Base-by-base conservation (phyloP, 1,140 invertebrate genomes). In the Trichomalopsis sarcophagae region DNA sequence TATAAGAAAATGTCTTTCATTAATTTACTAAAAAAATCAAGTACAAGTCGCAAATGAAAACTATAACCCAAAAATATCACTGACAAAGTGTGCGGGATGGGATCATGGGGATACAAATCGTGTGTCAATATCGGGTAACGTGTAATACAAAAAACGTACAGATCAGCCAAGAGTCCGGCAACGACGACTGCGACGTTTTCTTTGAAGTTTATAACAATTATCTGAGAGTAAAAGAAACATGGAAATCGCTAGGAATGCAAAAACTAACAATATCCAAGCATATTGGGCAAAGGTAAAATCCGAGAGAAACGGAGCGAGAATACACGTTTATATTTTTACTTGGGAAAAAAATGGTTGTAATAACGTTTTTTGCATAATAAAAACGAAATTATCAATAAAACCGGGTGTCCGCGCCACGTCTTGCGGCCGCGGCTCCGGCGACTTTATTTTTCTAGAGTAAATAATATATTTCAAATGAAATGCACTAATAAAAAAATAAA, bases 381-480 rank as follows among this genome's bases (percentile, higher is more conserved):
- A 79, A 82, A 87, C 73, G 44, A 85, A 47, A 74, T n/a, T 66
- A 84, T 74, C 10, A 40, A 81, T 85, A 68, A 84, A 50, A 73
- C 23, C 68, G 27, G 23, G 62, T 50, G 33, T 73, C 27, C 6
- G 40, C 21, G 33, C 33, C 33, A 36, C 33, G 2, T 36, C 33
- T 36, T 4, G 33, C 5, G 33, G 33, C 3, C 0, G 23, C 69
- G 82, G 66, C 33, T 6, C 33, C 33, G 33, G 84, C 84, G 85
- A 90, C 71, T 86, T 92, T 92, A 92, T 91, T 91, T 92, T 92
- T 92, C 88, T 91, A 92, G 89, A 89, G 84, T 88, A 89, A 89
- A 92, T 89, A 88, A 88, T 87, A 87, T 86, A 82, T 82, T 84
- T 86, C 17, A 86, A 86, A 47, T 33, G 62, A 83, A 69, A 30